Base-by-base conservation (phyloP, 2,888 invertebrate species). In the Punctoribates punctum region DNA sequence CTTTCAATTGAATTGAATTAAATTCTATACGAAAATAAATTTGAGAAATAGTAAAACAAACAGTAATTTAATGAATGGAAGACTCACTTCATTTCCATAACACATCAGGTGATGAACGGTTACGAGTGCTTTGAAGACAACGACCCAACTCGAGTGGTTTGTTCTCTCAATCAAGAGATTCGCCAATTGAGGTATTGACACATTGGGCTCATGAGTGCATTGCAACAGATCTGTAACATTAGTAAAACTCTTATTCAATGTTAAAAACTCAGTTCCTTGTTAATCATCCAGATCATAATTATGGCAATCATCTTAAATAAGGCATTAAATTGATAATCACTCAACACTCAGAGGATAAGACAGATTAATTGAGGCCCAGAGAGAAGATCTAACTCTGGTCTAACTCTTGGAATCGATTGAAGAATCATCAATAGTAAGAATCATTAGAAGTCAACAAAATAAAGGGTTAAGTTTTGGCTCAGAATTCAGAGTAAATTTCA, bases 181-280 rank as follows among this genome's bases (percentile, higher is more conserved):
- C 79, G 99, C 99, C 87, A 99, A 88, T 86, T 98, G 96, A 82
- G 99, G 98, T 87, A 99, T 98, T 80, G 97, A 98, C 79, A 99
- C 97, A 87, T 99, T 99, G 79, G 98, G 97, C 87, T 99, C 99
- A 86, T 98, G 96, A 85, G 99, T 99, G 88, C 98, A 99, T 85
- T 97, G 97, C 83, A 99, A 91, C 87, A 99, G 89, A 90, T 98
- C 98, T 99, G 90, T 46, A 17, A 54, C n/a, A 11, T 17, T 11
- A 20, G 8, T n/a, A 54, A 54, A 54, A 54, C 9, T 11, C 54
- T 6, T 11, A 11, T 54, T n/a, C n/a, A n/a, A 6, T 54, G 54
- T 54, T 54, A 11, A 54, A 54, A 54, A 54, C 6, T 17, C 54
- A 54, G 20, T 6, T n/a, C n/a, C n/a, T n/a, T n/a, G n/a, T n/a